Evolutionary conservation across 1,140 invertebrate genomes (phyloP).

Genomic region (Drosophila ohnishii): DNA sequence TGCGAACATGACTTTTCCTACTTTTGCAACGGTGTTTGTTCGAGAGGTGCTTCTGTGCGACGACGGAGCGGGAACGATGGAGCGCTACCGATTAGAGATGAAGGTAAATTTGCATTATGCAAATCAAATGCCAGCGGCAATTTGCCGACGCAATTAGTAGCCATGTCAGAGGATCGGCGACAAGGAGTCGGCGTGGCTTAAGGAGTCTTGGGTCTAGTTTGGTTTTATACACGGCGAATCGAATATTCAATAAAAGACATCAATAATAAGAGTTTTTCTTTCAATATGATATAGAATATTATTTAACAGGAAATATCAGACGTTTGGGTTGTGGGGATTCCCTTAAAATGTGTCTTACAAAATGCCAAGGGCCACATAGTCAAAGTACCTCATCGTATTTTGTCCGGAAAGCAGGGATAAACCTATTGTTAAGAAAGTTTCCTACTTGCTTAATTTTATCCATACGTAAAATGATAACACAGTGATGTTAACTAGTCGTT

Average conservation of each 20-base stretch:
- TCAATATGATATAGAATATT: too few relatives aligned
- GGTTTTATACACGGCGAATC: background rate
- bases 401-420: background rate
- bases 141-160: constrained; percentile 75
- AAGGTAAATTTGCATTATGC: constrained; percentile 72
- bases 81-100: constrained; percentile 54
- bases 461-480: background rate
- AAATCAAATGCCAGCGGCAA: constrained; percentile 72
- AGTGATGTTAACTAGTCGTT: background rate
- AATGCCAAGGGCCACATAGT: background rate
- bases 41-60: too few relatives aligned
- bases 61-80: constrained; percentile 29
- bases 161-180: constrained; percentile 65
- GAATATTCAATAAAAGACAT: background rate
- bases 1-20: too few relatives aligned
- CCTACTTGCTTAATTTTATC: background rate
- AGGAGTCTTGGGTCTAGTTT: background rate
- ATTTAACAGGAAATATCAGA: too few relatives aligned
- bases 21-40: too few relatives aligned
- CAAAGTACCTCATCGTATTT: background rate
- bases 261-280: background rate
- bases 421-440: background rate
- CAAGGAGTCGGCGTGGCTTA: constrained; percentile 21
- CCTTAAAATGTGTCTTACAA: background rate
- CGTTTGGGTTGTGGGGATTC: too few relatives aligned